Evolutionary conservation across 1,140 invertebrate species (phyloP), one percentile per base, ranked within the genome.

Genomic region (Pectinophora gossypiella): DNA sequence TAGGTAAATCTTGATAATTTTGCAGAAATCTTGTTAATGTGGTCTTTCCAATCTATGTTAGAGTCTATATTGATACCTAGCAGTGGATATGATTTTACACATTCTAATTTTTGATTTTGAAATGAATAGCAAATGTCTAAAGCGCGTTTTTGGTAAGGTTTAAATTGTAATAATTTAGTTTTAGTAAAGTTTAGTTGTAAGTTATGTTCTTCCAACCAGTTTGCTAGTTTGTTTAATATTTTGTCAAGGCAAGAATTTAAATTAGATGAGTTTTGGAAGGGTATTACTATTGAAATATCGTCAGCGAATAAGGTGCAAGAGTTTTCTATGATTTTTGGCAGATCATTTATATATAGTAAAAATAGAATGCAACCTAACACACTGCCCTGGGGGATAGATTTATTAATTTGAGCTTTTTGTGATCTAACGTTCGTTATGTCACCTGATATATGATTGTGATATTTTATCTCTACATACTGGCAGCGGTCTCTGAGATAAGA

Each of bases 161-260:
- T 40, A 42, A 50, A 50, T 22, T 50, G 35, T 6, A 50, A 21
- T 21, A 50, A 23, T 27, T 50, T 50, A 22, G 48, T 42, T 42
- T 50, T 50, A 13, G 12, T 42, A n/a, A 50, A 10, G 13, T 50
- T 50, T 13, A 50, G 48, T 15, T 23, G 10, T 13, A 50, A 20
- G 15, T 50, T 50, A 23, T 50, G 19, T 12, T 9, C 2, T 15
- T 42, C 6, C 1, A 50, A 20, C 48, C 48, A 50, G 4, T 22
- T 16, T n/a, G n/a, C n/a, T n/a, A n/a, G n/a, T n/a, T n/a, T n/a
- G n/a, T n/a, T n/a, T n/a, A n/a, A n/a, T n/a, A n/a, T n/a, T n/a
- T n/a, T n/a, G n/a, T n/a, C n/a, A n/a, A n/a, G n/a, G n/a, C n/a
- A n/a, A n/a, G n/a, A n/a, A n/a, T n/a, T n/a, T n/a, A n/a, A n/a